A percentile compares a stretch with the other conserved stretches of the same genome.
Conservation (phyloP, 2,888 invertebrate species). For the Phengaris alcon region DNA sequence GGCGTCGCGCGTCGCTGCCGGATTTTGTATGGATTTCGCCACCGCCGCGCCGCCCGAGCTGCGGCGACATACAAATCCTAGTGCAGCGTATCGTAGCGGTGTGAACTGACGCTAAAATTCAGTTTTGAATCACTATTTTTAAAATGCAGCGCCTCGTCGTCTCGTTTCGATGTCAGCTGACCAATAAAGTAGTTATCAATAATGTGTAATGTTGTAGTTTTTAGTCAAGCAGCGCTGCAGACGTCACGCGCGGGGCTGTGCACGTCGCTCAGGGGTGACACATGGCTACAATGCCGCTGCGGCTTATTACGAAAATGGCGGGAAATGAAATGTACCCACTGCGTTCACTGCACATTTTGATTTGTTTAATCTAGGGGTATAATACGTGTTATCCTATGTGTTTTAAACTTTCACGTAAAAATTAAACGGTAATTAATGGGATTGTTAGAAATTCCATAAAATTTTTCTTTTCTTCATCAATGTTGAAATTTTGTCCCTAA, state of each 20-base stretch:
- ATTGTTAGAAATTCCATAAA: not conserved
- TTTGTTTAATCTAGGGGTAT: not conserved
- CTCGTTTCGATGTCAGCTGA: not conserved
- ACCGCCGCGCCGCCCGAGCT: too few species aligned
- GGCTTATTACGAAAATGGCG: conserved; percentile 1
- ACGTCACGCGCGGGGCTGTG: not conserved
- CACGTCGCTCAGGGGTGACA: conserved; percentile 3
- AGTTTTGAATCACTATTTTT: too few species aligned
- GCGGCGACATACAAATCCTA: too few species aligned
- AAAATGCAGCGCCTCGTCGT: too few species aligned
- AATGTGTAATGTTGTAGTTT: conserved; percentile 4
- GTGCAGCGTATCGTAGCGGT: too few species aligned
- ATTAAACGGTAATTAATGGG: not conserved
- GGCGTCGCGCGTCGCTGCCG: too few species aligned
- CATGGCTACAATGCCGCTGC: not conserved
- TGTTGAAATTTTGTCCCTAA: not conserved
- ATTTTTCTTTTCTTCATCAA: not conserved
- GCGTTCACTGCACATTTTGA: not conserved
- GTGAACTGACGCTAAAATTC: too few species aligned
- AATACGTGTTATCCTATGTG: not conserved
- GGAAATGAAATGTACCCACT: not conserved
- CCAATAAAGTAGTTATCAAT: not conserved
- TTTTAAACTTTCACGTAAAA: not conserved
- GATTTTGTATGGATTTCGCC: too few species aligned
- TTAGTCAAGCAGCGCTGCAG: not conserved